Evolutionary conservation across 2,113 vertebrate genomes (phyloP).

Genomic region (Colius striatus): DNA sequence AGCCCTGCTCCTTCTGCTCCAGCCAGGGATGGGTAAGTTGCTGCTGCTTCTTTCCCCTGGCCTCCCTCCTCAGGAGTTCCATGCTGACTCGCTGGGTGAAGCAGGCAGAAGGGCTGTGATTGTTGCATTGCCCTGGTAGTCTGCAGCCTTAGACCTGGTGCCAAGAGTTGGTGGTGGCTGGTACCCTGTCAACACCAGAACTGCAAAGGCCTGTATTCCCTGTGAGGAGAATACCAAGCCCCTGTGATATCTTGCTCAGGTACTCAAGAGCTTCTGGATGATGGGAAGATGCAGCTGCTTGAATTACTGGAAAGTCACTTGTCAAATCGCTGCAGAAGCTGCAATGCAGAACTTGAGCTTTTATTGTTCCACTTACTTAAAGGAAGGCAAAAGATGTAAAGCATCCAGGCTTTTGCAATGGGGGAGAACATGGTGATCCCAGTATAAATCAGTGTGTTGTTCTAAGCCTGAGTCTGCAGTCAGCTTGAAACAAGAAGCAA

Average conservation of each 20-base stretch:
- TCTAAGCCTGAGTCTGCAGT: neutral
- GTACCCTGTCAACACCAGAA: neutral
- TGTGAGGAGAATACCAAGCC: neutral
- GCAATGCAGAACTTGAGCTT: neutral
- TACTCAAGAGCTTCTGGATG: neutral
- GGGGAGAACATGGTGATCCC: neutral
- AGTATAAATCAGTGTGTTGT: neutral
- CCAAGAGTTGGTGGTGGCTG: neutral
- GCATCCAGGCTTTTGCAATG: neutral
- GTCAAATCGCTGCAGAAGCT: neutral
- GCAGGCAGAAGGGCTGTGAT: neutral
- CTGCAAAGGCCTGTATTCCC: neutral
- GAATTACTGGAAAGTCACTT: neutral
- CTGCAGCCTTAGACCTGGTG: neutral
- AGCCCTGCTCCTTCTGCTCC: neutral
- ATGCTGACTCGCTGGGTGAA: neutral
- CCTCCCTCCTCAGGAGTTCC: rapidly evolving
- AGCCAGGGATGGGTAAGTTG: neutral
- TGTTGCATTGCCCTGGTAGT: neutral
- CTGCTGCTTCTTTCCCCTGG: neutral
- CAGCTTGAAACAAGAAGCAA: neutral
- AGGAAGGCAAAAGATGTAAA: neutral
- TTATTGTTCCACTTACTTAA: neutral
- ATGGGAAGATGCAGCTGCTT: neutral
- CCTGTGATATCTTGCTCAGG: neutral